Evolutionary conservation across 2,113 vertebrate species (phyloP).

Genomic region (Petrocephalus zakoni): DNA sequence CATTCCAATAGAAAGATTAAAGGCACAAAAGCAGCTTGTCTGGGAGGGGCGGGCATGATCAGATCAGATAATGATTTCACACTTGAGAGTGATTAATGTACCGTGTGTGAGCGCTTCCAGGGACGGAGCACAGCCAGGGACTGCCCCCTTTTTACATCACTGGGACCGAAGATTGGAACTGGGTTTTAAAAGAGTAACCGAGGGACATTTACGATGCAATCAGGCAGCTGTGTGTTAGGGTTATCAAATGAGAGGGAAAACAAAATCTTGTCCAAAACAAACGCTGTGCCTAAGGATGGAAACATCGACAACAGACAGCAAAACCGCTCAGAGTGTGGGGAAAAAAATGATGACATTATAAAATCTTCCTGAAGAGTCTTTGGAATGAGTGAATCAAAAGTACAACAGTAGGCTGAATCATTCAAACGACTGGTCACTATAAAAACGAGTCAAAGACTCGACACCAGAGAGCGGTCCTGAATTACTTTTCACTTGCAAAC

Average conservation of each 20-base stretch:
- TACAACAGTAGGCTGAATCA: neutral
- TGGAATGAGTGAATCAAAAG: neutral
- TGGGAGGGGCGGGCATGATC: neutral
- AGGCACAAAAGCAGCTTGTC: neutral
- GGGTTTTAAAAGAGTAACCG: neutral
- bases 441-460: neutral
- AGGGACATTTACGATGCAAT: neutral
- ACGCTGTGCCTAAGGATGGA: neutral
- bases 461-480: neutral
- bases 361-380: neutral
- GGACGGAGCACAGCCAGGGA: neutral
- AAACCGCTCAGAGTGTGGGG: neutral
- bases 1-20: neutral
- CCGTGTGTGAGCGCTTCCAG: neutral
- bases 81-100: neutral
- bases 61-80: slow-evolving; percentile 4
- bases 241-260: neutral
- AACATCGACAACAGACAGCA: neutral
- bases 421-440: neutral
- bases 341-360: neutral
- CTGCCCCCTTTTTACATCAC: neutral
- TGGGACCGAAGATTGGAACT: neutral
- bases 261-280: slow-evolving; percentile 5
- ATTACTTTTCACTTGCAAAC: neutral
- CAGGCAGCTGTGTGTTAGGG: neutral